phyloP scores from a whole-genome alignment of 2,797 vertebrate species.

The Leuciscus waleckii region DNA sequence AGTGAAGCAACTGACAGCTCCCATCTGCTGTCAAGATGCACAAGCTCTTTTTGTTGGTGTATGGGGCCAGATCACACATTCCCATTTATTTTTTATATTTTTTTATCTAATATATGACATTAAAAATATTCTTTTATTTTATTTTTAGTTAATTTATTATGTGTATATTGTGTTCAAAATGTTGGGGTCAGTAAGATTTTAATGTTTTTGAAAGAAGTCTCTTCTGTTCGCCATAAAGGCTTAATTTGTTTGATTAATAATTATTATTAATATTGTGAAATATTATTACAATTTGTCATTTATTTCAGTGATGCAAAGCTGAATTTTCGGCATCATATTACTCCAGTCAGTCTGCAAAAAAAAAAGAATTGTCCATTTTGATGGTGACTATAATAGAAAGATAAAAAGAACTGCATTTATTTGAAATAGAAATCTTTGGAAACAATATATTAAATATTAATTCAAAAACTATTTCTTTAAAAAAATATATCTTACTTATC shows the following conservation, averaged over 20 bases:
- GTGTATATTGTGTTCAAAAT: background rate
- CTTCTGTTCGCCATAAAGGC: background rate
- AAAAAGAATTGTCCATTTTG: background rate
- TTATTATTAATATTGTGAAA: background rate
- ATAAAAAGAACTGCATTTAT: too few relatives aligned
- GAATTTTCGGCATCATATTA: too few relatives aligned
- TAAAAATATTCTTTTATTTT: background rate
- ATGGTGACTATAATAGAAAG: background rate
- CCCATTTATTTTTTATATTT: background rate
- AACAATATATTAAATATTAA: too few relatives aligned
- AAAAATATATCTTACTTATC: background rate
- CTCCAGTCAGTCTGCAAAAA: too few relatives aligned
- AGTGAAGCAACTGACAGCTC: constrained; percentile 63
- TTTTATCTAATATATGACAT: background rate
- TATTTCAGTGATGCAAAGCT: too few relatives aligned
- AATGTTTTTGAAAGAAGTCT: background rate
- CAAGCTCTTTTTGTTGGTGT: constrained; percentile 56
- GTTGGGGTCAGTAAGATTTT: background rate
- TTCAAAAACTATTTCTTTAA: too few relatives aligned
- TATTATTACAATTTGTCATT: too few relatives aligned
- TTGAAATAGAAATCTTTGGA: background rate
- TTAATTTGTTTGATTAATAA: background rate
- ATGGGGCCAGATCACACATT: constrained; percentile 1
- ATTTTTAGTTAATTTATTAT: background rate
- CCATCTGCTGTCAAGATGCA: constrained; percentile 82